These are phyloP conservation scores for Rhysida immarginata DNA, from an alignment of 1,140 invertebrate genomes.

Conservation along the genomic window DNA sequence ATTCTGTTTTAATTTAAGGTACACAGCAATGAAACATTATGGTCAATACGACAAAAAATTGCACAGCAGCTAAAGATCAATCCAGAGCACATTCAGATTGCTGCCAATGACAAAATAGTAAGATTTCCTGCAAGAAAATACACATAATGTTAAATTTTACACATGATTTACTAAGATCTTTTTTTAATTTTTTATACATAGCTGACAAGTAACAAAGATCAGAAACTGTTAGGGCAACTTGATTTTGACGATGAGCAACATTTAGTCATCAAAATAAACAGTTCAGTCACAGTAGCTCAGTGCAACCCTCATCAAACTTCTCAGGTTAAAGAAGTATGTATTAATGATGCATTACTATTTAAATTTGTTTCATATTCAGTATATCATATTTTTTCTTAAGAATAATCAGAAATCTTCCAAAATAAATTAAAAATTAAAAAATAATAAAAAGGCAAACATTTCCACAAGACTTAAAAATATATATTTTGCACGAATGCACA, in stretches of 20 bases:
- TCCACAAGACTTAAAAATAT: too few species aligned
- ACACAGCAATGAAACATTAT: constrained; percentile 34
- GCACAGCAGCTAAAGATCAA: constrained; percentile 24
- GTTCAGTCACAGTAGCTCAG: constrained; percentile 12
- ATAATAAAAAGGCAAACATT: too few species aligned
- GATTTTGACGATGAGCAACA: constrained; percentile 29
- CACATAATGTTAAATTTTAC: too few species aligned
- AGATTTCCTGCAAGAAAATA: too few species aligned
- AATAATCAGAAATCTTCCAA: too few species aligned
- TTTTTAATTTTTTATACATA: too few species aligned
- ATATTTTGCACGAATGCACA: too few species aligned
- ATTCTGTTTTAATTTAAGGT: constrained; percentile 16
- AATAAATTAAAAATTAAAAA: too few species aligned
- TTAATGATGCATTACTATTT: too few species aligned
- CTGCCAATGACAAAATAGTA: constrained; percentile 29
- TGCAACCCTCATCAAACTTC: background rate
- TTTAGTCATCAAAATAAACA: constrained; percentile 15
- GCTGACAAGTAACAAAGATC: constrained; percentile 27
- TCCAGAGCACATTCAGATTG: constrained; percentile 29
- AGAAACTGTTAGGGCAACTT: constrained; percentile 30
- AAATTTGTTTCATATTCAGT: too few species aligned
- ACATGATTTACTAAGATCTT: too few species aligned
- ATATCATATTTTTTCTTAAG: too few species aligned
- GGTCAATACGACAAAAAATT: constrained; percentile 29
- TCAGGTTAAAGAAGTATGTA: background rate